Base-by-base conservation (phyloP, 2,797 vertebrate species). In the Delichon dasypus region DNA sequence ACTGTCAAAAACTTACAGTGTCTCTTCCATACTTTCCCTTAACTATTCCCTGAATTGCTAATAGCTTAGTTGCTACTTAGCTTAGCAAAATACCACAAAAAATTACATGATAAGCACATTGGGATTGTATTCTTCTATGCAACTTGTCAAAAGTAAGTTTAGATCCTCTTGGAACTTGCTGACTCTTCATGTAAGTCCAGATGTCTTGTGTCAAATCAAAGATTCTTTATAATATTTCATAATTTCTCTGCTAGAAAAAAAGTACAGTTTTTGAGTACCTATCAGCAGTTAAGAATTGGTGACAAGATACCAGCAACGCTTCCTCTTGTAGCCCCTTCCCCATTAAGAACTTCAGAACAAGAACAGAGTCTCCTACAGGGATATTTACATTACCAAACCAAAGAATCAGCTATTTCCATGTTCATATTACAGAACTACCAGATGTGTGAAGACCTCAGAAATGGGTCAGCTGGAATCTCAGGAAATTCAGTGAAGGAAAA, bases 141-240 rank as follows among this genome's bases (percentile, higher is more conserved):
- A 64, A 74, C 32, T 88, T 91, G 38, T 62, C 64, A 67, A 94
- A 94, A 73, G 13, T 60, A 92, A 70, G 45, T 70, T 87, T 62
- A 82, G 60, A 92, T 58, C 34, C 67, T 58, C 38, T 71, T 51
- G 25, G 38, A 95, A 88, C 40, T 80, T 85, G 75, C 58, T 90
- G 84, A 80, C 81, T 87, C 73, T 60, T 88, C 55, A 73, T n/a
- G 0, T 22, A 79, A 85, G 45, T 40, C 53, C 72, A 93, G 55
- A 77, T 74, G 75, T 55, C 71, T 84, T 26, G 8, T 29, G 47
- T 79, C 48, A 80, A 93, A 84, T 72, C 47, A 84, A 83, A 94
- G 29, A 73, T n/a, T 5, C 20, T 57, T 74, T 60, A 57, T 7
- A 79, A 16, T 42, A 79, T 54, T 68, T 89, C 16, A 30, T 70